Percentiles rank a stretch among this genome's conserved stretches.
Evolutionary conservation across 2,113 vertebrate species (phyloP).

Genomic region (Malurus cyaneus): DNA sequence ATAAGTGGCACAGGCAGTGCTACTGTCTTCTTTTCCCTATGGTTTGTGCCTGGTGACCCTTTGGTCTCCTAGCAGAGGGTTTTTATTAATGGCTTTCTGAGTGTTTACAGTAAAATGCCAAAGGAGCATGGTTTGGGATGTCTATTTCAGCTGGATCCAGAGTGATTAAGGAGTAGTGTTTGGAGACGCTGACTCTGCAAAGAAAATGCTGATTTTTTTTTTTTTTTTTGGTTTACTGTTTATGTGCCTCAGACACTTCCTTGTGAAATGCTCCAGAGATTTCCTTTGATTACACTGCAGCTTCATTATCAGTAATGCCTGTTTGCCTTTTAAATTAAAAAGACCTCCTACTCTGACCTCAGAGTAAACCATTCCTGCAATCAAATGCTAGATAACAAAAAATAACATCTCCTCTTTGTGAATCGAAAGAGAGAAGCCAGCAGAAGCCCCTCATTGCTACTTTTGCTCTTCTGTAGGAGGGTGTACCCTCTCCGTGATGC

Average conservation of each 20-base stretch:
- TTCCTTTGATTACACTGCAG: conserved; percentile 52
- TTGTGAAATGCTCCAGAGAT: conserved; percentile 31
- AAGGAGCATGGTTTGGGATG: not conserved
- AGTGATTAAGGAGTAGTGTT: not conserved
- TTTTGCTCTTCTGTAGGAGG: not conserved
- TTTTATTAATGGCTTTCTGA: not conserved
- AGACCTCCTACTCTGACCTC: conserved; percentile 32
- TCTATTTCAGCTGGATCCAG: not conserved
- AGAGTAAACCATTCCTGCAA: conserved; percentile 45
- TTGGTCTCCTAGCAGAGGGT: not conserved
- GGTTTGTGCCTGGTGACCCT: not conserved
- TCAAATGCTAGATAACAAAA: not conserved
- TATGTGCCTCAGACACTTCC: conserved; percentile 18
- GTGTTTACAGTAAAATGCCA: not conserved
- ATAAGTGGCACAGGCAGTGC: accelerated
- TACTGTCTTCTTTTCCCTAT: not conserved
- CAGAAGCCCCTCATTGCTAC: not conserved
- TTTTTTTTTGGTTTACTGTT: not conserved
- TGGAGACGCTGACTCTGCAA: not conserved
- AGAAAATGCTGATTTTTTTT: conserved; percentile 16
- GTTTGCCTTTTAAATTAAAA: conserved; percentile 63
- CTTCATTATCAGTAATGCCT: conserved; percentile 59
- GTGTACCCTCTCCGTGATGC: not conserved
- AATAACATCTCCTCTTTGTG: conserved; percentile 5
- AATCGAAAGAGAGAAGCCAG: not conserved